A percentile compares a stretch with the other conserved stretches of the same genome.
Evolutionary conservation across 2,888 invertebrate genomes (phyloP).

Genomic region (Hirtodrosophila alboralis): DNA sequence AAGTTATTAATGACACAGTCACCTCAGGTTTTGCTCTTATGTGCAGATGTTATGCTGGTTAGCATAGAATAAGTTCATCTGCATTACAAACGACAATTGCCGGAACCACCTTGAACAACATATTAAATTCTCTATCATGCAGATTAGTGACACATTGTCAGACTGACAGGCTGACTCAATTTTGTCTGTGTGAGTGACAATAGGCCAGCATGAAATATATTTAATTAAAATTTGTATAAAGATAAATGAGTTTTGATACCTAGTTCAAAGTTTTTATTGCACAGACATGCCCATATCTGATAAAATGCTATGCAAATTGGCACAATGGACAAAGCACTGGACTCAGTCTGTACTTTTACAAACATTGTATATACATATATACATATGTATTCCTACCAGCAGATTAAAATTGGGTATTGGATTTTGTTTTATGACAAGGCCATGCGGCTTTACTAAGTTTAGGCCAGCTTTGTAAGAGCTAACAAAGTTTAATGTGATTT

Average conservation of each 20-base stretch:
- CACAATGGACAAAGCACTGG: constrained; percentile 52
- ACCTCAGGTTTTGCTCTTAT: constrained; percentile 56
- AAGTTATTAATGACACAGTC: constrained; percentile 73
- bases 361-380: constrained; percentile 1
- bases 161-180: constrained; percentile 10
- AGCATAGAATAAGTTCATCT: constrained; percentile 50
- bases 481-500: constrained; percentile 72
- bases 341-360: constrained; percentile 19
- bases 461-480: constrained; percentile 22
- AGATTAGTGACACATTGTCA: constrained; percentile 8
- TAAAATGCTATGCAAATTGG: constrained; percentile 63
- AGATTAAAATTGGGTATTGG: constrained; percentile 60
- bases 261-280: constrained; percentile 74
- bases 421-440: constrained; percentile 44
- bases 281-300: constrained; percentile 51
- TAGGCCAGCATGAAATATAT: constrained; percentile 72
- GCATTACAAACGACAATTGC: constrained; percentile 55
- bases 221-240: constrained; percentile 77
- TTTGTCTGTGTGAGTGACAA: constrained; percentile 46
- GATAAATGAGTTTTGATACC: constrained; percentile 77
- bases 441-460: constrained; percentile 23
- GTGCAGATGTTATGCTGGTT: constrained; percentile 51
- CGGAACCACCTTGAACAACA: constrained; percentile 48
- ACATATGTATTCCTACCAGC: constrained; percentile 50
- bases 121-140: constrained; percentile 43